These are phyloP conservation scores for Crocallis elinguaria DNA, from an alignment of 2,888 invertebrate species.

Conservation along the genomic window DNA sequence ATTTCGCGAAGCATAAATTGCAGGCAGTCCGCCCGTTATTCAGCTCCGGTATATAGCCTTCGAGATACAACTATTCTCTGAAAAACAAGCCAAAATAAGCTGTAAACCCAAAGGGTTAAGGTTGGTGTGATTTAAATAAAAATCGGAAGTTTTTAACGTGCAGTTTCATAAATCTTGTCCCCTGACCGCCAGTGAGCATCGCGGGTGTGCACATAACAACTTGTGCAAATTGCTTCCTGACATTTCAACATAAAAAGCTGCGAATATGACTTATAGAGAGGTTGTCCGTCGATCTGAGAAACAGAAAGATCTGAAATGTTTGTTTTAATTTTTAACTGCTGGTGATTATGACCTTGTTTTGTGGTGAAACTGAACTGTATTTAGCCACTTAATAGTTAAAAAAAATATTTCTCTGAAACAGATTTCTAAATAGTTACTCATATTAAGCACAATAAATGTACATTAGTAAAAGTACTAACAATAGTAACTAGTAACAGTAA, in stretches of 20 bases:
- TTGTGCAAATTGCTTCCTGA: slow-evolving; percentile 58
- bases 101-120: slow-evolving; percentile 32
- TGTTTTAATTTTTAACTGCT: no score
- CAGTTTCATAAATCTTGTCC: slow-evolving; percentile 57
- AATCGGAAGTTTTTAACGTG: slow-evolving; percentile 51
- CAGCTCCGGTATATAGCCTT: slow-evolving; percentile 54
- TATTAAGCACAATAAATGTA: no score
- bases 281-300: slow-evolving; percentile 5
- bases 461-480: no score
- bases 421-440: no score
- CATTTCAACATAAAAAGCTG: slow-evolving; percentile 55
- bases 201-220: slow-evolving; percentile 57
- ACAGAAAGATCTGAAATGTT: neutral
- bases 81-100: slow-evolving; percentile 36
- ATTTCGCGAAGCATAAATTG: slow-evolving; percentile 61
- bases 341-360: no score
- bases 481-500: no score
- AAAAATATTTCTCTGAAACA: no score
- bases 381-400: no score
- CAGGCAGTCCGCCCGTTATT: slow-evolving; percentile 55
- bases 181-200: slow-evolving; percentile 51
- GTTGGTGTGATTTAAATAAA: slow-evolving; percentile 26
- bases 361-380: no score
- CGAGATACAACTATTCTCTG: slow-evolving; percentile 43
- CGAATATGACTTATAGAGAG: slow-evolving; percentile 20